Percentiles rank a stretch among this genome's conserved stretches.
phyloP scores from a whole-genome alignment of 92 coral and sea anemone species.

The Umimayanthus kanabou region DNA sequence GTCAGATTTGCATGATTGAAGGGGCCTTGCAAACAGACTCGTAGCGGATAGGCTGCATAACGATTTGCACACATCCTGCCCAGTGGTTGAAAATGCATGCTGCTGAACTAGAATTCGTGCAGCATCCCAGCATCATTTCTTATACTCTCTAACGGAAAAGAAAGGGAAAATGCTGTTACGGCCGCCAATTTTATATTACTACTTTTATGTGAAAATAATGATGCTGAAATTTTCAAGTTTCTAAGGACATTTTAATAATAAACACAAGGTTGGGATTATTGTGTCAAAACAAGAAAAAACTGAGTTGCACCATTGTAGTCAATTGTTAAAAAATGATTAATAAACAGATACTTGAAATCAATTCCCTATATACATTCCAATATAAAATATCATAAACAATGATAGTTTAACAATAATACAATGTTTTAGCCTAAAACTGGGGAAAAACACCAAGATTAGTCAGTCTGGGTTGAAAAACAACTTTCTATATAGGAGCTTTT shows the following conservation, averaged over 20 bases:
- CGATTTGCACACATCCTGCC: not conserved
- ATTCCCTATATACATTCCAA: no score
- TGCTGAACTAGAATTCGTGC: not conserved
- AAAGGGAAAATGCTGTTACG: not conserved
- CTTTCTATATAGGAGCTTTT: constrained; percentile 8
- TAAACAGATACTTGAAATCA: no score
- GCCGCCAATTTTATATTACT: not conserved
- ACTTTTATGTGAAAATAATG: constrained; percentile 8
- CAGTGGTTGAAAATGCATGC: not conserved
- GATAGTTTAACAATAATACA: not conserved
- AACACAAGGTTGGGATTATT: no score
- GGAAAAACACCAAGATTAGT: constrained; percentile 12
- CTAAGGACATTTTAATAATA: no score
- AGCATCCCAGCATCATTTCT: not conserved
- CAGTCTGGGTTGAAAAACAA: constrained; percentile 17
- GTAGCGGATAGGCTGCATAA: no score
- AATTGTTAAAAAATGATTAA: constrained; percentile 1
- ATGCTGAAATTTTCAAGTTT: constrained; percentile 32
- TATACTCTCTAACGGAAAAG: not conserved
- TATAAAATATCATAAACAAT: constrained; percentile 17
- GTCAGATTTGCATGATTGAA: no score
- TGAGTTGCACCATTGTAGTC: constrained; percentile 11
- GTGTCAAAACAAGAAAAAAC: no score
- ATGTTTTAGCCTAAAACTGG: constrained; percentile 28
- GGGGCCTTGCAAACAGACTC: no score